These are phyloP conservation scores for Ifrita kowaldi DNA, from an alignment of 2,113 vertebrate species.

Conservation along the genomic window DNA sequence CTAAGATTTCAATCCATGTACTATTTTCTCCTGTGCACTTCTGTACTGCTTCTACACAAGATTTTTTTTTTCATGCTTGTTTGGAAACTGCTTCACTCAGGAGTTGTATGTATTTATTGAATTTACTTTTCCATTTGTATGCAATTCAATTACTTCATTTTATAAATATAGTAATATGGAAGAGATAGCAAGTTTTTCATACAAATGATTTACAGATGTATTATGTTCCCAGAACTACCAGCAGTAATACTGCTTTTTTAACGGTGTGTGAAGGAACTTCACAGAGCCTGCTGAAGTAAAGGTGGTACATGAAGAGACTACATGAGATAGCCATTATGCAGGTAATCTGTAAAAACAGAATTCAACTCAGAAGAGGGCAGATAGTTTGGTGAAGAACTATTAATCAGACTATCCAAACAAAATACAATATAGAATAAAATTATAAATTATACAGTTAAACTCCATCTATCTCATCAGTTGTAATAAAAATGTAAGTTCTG, in stretches of 20 bases:
- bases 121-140: not conserved
- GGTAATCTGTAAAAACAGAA: not conserved
- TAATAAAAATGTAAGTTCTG: not conserved
- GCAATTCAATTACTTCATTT: not conserved
- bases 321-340: not conserved
- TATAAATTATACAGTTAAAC: not conserved
- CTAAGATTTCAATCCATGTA: not conserved
- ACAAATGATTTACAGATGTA: not conserved
- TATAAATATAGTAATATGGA: not conserved
- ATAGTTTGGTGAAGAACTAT: not conserved
- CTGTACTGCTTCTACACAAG: not conserved
- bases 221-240: not conserved
- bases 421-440: not conserved
- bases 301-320: not conserved
- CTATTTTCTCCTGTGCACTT: not conserved
- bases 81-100: not conserved
- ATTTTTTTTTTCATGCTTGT: not conserved
- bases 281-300: not conserved
- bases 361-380: not conserved
- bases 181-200: not conserved
- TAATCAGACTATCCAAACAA: not conserved
- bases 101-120: not conserved
- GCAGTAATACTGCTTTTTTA: not conserved
- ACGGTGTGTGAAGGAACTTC: not conserved
- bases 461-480: not conserved